Conservation (phyloP, 30 jellyfish, hydroid and myxozoan species). For the Aurelia coerulea region DNA sequence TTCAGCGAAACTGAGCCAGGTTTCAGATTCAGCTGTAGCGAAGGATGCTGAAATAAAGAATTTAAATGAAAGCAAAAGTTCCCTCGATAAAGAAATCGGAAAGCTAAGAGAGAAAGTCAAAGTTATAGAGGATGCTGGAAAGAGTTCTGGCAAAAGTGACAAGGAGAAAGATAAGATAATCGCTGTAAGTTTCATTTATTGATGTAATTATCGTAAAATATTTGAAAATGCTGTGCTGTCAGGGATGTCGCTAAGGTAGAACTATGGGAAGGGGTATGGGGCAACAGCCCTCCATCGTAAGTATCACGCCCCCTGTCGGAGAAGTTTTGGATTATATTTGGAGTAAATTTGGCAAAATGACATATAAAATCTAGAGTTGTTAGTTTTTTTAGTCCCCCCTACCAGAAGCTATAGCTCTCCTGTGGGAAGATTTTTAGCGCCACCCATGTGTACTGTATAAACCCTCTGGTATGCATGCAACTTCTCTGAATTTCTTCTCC, state of each 20-base stretch:
- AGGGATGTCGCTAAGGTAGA: not conserved
- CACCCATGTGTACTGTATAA: too few relatives aligned
- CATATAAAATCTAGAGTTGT: too few relatives aligned
- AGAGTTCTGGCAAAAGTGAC: conserved; percentile 69
- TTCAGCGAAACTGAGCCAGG: conserved; percentile 61
- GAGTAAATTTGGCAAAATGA: too few relatives aligned
- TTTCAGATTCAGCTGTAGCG: conserved; percentile 57
- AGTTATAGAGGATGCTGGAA: conserved; percentile 51
- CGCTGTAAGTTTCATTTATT: conserved; percentile 66
- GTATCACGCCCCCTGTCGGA: too few relatives aligned
- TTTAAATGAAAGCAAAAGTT: conserved; percentile 27
- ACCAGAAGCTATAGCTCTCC: too few relatives aligned
- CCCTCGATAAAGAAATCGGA: conserved; percentile 55
- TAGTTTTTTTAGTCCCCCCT: too few relatives aligned
- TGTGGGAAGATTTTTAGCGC: too few relatives aligned
- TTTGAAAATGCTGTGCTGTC: not conserved
- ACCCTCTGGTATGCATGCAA: too few relatives aligned
- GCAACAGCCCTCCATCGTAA: too few relatives aligned
- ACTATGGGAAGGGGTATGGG: too few relatives aligned
- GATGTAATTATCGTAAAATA: not conserved
- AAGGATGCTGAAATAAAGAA: conserved; percentile 48
- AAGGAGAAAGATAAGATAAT: conserved; percentile 84
- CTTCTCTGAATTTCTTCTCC: too few relatives aligned
- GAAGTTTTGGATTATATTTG: too few relatives aligned
- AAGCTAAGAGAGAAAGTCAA: conserved; percentile 65